Conservation (phyloP, 2,888 invertebrate genomes). For the Fragum fragum region DNA sequence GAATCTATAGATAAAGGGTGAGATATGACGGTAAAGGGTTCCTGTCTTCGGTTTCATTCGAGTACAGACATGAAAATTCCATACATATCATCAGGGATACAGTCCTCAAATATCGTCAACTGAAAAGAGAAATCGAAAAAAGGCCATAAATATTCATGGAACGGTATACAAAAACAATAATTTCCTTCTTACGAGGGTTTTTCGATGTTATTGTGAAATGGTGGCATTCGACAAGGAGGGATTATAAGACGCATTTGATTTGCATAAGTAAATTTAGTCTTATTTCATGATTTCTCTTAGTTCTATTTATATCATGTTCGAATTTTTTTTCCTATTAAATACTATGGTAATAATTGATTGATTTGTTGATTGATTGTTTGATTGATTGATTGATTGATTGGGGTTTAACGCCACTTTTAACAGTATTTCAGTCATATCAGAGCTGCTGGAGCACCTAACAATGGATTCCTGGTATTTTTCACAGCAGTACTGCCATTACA, state of each 20-base stretch:
- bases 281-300: too few species aligned
- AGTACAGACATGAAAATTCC: constrained; percentile 64
- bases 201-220: not conserved
- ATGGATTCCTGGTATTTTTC: too few species aligned
- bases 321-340: too few species aligned
- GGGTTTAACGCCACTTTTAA: too few species aligned
- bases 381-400: too few species aligned
- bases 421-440: too few species aligned
- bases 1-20: too few species aligned
- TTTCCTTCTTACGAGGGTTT: not conserved
- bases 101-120: constrained; percentile 62
- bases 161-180: constrained; percentile 11
- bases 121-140: constrained; percentile 40
- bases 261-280: not conserved
- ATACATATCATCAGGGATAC: constrained; percentile 63
- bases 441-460: too few species aligned
- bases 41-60: constrained; percentile 31
- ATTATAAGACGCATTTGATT: not conserved
- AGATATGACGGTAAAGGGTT: not conserved
- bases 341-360: too few species aligned
- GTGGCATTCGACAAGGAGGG: not conserved
- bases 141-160: constrained; percentile 22
- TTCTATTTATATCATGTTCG: too few species aligned
- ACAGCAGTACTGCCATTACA: too few species aligned
- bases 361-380: too few species aligned